phyloP scores from a whole-genome alignment of 2,113 vertebrate genomes.

The Copsychus sechellarum region DNA sequence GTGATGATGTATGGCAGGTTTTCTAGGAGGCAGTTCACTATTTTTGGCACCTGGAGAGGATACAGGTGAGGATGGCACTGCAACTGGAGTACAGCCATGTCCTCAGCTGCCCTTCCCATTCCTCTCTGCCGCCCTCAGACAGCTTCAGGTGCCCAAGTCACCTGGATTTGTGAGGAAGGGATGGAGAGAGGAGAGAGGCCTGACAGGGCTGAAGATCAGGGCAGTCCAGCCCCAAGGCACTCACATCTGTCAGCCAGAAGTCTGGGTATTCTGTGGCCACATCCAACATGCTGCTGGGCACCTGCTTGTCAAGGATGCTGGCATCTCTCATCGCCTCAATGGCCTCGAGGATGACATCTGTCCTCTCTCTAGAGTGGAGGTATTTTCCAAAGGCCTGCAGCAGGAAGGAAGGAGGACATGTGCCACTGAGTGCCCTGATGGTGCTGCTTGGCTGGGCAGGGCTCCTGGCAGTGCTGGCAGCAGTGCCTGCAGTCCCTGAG shows the following conservation, averaged over 20 bases:
- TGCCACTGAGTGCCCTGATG: background rate
- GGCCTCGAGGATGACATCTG: background rate
- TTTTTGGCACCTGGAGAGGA: background rate
- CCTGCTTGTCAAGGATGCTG: background rate
- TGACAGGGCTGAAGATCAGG: background rate
- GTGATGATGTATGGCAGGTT: background rate
- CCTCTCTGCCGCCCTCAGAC: accelerated
- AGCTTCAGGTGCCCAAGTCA: background rate
- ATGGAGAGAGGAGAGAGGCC: background rate
- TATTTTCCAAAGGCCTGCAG: background rate
- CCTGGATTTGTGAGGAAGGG: background rate
- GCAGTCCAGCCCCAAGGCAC: background rate
- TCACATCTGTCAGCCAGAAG: background rate
- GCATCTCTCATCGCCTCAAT: background rate
- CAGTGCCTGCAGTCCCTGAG: background rate
- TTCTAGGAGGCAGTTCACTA: background rate
- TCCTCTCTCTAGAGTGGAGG: background rate
- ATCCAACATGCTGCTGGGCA: background rate
- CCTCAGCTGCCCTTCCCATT: background rate
- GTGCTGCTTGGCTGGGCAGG: background rate
- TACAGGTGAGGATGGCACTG: background rate
- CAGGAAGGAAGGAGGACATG: background rate
- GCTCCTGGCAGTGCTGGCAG: background rate
- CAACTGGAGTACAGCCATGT: background rate
- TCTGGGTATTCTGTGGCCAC: background rate